Evolutionary conservation across 2,888 invertebrate species (phyloP).

Genomic region (Eurytoma adleriae): DNA sequence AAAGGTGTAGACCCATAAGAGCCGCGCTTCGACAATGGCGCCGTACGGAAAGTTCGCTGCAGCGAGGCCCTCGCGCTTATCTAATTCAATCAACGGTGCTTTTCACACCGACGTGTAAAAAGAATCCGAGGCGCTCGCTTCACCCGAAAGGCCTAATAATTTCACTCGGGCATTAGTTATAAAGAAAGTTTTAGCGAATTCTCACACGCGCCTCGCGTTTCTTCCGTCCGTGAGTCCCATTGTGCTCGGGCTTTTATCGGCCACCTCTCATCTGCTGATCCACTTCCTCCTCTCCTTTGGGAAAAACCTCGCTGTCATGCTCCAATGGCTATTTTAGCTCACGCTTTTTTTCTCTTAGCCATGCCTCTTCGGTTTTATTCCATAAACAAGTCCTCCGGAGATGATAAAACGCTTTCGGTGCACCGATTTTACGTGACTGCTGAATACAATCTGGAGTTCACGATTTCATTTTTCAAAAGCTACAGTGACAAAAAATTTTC

Average conservation of each 20-base stretch:
- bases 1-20: no score
- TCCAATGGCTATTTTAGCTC: neutral
- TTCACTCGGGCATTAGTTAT: conserved; percentile 19
- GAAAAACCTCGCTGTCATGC: conserved; percentile 28
- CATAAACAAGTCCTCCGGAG: conserved; percentile 4
- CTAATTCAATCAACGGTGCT: conserved; percentile 8
- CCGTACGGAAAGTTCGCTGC: conserved; percentile 9
- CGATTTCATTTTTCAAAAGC: no score
- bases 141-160: conserved; percentile 26
- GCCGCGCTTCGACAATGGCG: neutral
- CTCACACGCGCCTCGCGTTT: conserved; percentile 48
- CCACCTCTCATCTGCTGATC: conserved; percentile 47
- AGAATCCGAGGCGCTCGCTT: neutral
- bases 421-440: neutral
- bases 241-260: conserved; percentile 42
- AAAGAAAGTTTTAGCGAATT: conserved; percentile 35
- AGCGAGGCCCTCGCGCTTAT: neutral
- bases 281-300: conserved; percentile 38
- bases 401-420: conserved; percentile 1
- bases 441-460: no score
- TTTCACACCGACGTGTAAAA: conserved; percentile 21
- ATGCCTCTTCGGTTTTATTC: neutral
- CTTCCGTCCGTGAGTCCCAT: conserved; percentile 32
- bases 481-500: no score
- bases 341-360: neutral